A percentile compares a stretch with the other conserved stretches of the same genome.
Conservation (phyloP, 2,797 vertebrate genomes). For the Selene dorsalis region DNA sequence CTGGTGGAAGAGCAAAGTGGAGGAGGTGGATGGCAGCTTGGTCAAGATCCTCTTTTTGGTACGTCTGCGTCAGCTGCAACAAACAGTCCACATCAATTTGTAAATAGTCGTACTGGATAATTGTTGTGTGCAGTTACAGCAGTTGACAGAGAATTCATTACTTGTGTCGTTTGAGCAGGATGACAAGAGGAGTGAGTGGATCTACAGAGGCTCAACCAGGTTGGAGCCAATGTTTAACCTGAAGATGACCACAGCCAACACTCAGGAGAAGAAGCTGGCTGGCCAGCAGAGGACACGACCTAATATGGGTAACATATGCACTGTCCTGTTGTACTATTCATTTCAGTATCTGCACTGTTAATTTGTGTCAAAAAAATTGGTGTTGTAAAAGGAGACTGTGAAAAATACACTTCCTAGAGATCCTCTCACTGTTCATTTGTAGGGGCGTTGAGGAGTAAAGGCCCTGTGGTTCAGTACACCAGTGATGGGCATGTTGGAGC, state of each 20-base stretch:
- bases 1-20: constrained; percentile 98
- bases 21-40: constrained; percentile 97
- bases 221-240: constrained; percentile 99
- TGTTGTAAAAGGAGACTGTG: no score
- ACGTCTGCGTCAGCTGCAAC: constrained; percentile 29
- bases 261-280: constrained; percentile 93
- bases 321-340: background rate
- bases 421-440: background rate
- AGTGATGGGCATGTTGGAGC: constrained; percentile 84
- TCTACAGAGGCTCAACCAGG: constrained; percentile 96
- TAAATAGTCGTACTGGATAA: background rate
- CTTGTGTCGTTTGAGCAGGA: constrained; percentile 77
- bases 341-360: background rate
- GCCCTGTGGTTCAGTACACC: constrained; percentile 95
- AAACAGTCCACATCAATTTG: background rate
- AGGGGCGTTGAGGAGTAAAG: constrained; percentile 94
- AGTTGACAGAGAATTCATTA: background rate
- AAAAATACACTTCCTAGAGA: background rate
- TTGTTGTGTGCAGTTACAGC: background rate
- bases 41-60: constrained; percentile 99
- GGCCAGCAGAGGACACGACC: constrained; percentile 93
- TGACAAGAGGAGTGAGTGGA: constrained; percentile 98
- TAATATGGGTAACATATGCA: constrained; percentile 88
- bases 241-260: constrained; percentile 92
- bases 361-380: background rate